phyloP scores from a whole-genome alignment of 1,140 invertebrate species.

The Drosophila nebulosa region DNA sequence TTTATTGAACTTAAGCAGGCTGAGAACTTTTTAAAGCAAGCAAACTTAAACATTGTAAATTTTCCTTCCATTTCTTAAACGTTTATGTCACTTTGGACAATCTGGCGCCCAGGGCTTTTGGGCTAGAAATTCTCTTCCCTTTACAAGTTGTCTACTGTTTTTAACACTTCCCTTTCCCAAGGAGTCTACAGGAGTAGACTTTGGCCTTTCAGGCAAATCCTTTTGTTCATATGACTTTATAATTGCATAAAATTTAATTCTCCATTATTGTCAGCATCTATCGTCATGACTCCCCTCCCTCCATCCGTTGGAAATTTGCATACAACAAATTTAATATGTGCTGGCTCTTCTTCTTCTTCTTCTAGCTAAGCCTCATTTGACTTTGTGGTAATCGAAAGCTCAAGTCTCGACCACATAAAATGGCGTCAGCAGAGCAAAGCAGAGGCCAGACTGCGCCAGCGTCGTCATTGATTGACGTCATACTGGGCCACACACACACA shows the following conservation, averaged over 20 bases:
- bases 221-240: background rate
- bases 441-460: constrained; percentile 9
- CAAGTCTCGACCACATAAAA: constrained; percentile 31
- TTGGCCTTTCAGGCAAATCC: background rate
- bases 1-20: too few species aligned
- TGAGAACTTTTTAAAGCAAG: too few species aligned
- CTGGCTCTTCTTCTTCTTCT: background rate
- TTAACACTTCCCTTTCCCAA: background rate
- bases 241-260: background rate
- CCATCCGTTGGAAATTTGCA: background rate
- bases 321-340: background rate
- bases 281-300: too few species aligned
- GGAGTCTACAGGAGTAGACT: too few species aligned
- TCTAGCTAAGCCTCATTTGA: constrained; percentile 15
- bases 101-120: too few species aligned
- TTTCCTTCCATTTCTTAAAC: too few species aligned
- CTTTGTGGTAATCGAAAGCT: constrained; percentile 2
- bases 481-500: constrained; percentile 7
- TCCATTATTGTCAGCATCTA: background rate
- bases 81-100: too few species aligned
- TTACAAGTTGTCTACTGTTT: too few species aligned
- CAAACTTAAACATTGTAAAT: too few species aligned
- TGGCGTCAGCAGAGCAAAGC: constrained; percentile 37
- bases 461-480: constrained; percentile 29
- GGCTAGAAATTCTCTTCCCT: too few species aligned